phyloP scores from a whole-genome alignment of 2,888 invertebrate genomes.

The Orthosia incerta region DNA sequence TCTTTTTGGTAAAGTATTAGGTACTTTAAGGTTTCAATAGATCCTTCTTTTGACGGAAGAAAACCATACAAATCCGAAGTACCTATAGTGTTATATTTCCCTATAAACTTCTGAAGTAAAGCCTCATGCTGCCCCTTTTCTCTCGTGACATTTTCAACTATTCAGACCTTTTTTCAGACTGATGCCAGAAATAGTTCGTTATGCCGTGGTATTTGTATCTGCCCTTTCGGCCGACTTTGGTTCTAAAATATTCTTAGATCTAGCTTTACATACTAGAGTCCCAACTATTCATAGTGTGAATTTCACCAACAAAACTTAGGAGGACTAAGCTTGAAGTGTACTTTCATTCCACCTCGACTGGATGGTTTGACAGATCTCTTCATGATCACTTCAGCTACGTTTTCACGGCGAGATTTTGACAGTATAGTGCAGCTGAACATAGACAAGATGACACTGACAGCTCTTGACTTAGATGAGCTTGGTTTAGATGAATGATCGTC shows the following conservation, averaged over 20 bases:
- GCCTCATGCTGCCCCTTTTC: background rate
- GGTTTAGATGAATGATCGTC: background rate
- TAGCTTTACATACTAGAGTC: background rate
- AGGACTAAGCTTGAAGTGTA: too few relatives aligned
- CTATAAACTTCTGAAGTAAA: background rate
- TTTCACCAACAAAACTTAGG: too few relatives aligned
- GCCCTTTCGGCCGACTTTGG: background rate
- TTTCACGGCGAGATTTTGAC: too few relatives aligned
- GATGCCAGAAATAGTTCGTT: slow-evolving; percentile 1
- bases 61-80: background rate
- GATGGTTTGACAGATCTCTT: too few relatives aligned
- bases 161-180: background rate
- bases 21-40: background rate
- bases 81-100: too few relatives aligned
- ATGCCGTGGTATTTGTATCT: background rate
- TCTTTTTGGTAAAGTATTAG: background rate
- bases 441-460: too few relatives aligned
- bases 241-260: slow-evolving; percentile 4
- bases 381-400: too few relatives aligned
- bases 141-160: background rate
- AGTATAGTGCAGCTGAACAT: too few relatives aligned
- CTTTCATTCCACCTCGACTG: too few relatives aligned
- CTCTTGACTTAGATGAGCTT: too few relatives aligned
- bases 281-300: slow-evolving; percentile 39
- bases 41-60: background rate